Evolutionary conservation across 1,140 invertebrate genomes (phyloP).

Genomic region (Drosophila sucinea): DNA sequence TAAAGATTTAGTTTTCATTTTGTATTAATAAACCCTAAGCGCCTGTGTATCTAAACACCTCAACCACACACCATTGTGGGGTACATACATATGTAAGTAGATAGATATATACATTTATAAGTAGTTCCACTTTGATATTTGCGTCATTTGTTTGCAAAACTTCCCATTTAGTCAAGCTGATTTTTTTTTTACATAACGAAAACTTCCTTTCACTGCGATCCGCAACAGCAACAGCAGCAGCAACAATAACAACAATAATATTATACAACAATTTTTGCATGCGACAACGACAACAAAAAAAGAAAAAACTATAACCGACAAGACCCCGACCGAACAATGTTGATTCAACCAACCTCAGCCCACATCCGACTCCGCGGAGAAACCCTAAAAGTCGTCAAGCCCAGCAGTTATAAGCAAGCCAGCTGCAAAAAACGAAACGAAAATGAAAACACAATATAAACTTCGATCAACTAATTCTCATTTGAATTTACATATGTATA

Average conservation of each 20-base stretch:
- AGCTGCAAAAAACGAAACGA: slow-evolving; percentile 1
- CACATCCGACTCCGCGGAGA: slow-evolving; percentile 18
- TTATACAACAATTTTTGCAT: slow-evolving; percentile 39
- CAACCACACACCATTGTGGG: too few relatives aligned
- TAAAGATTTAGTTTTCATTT: neutral
- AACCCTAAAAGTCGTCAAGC: slow-evolving; percentile 8
- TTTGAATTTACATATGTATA: slow-evolving; percentile 14
- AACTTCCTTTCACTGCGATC: slow-evolving; percentile 46
- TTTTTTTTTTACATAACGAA: slow-evolving; percentile 39
- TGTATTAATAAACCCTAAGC: neutral
- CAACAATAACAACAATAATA: slow-evolving; percentile 11
- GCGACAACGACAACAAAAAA: slow-evolving; percentile 3
- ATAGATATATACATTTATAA: slow-evolving; percentile 4
- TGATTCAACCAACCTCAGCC: slow-evolving; percentile 12
- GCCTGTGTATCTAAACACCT: neutral
- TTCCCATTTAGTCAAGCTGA: slow-evolving; percentile 33
- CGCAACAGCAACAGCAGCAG: slow-evolving; percentile 14
- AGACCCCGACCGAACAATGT: slow-evolving; percentile 12
- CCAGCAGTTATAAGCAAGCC: neutral
- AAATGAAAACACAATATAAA: slow-evolving; percentile 5
- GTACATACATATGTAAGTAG: neutral
- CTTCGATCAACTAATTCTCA: slow-evolving; percentile 13
- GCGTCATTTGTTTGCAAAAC: slow-evolving; percentile 32
- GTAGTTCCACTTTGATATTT: slow-evolving; percentile 22
- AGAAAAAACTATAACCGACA: neutral